A percentile compares a stretch with the other conserved stretches of the same genome.
These are phyloP conservation scores for Alaudala cheleensis DNA, from an alignment of 2,113 vertebrate species.

Conservation along the genomic window DNA sequence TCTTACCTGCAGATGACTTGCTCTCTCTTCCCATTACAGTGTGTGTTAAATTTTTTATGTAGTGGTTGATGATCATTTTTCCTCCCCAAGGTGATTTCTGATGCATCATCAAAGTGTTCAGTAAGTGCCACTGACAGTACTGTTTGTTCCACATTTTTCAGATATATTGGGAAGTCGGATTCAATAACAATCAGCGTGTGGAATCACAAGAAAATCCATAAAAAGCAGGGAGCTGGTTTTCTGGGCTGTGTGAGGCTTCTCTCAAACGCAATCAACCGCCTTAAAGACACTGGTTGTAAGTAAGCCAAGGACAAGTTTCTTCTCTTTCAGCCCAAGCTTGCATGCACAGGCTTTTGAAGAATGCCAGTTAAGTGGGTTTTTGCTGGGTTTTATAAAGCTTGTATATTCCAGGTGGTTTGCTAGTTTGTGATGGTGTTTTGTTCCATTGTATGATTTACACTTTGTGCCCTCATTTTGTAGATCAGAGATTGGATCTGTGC, in stretches of 20 bases:
- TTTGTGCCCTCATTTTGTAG: slow-evolving; percentile 67
- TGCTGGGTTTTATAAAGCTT: slow-evolving; percentile 8
- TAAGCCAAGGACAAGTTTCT: slow-evolving; percentile 36
- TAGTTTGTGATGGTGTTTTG: neutral
- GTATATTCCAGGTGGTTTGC: neutral
- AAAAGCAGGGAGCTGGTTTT: slow-evolving; percentile 99
- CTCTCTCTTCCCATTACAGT: neutral
- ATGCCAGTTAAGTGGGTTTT: neutral
- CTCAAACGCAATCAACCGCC: slow-evolving; percentile 96
- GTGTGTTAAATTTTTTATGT: neutral
- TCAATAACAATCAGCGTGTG: slow-evolving; percentile 99
- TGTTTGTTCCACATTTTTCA: slow-evolving; percentile 57
- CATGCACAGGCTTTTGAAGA: neutral
- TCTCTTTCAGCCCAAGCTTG: neutral
- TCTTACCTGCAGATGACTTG: neutral
- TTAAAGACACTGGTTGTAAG: slow-evolving; percentile 99
- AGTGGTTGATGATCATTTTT: neutral
- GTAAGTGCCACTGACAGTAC: neutral
- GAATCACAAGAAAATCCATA: slow-evolving; percentile 99
- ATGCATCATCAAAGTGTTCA: neutral
- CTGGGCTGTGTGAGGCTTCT: slow-evolving; percentile 97
- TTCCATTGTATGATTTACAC: neutral
- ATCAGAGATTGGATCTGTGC: slow-evolving; percentile 95
- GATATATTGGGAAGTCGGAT: slow-evolving; percentile 96
- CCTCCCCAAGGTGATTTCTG: neutral